Conservation (phyloP, 2,113 vertebrate species). For the Antechinus flavipes region DNA sequence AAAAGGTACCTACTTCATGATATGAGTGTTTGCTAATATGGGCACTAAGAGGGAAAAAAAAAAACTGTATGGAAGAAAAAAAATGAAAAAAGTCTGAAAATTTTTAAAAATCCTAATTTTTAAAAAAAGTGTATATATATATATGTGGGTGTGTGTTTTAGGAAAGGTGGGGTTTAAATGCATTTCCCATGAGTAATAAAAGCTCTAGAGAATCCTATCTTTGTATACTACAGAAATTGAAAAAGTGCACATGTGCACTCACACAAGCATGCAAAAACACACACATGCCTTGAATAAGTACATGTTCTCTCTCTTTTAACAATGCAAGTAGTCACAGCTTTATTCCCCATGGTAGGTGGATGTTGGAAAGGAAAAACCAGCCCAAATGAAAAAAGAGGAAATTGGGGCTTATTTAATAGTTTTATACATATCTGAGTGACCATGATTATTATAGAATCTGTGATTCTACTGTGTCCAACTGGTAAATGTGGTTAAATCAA, state of each 20-base stretch:
- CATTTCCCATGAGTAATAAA: not conserved
- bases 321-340: not conserved
- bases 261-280: too few species aligned
- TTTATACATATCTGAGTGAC: conserved; percentile 70
- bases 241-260: not conserved
- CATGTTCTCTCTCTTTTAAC: not conserved
- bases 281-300: not conserved
- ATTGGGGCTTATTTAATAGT: conserved; percentile 70
- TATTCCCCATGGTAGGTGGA: accelerated
- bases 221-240: not conserved
- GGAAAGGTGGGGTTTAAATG: not conserved
- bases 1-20: not conserved
- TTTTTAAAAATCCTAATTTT: not conserved
- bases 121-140: not conserved
- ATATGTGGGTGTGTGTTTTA: not conserved
- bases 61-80: not conserved
- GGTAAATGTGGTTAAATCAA: conserved; percentile 73
- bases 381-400: conserved; percentile 68
- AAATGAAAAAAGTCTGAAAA: not conserved
- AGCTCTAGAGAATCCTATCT: not conserved
- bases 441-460: conserved; percentile 65
- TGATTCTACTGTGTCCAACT: conserved; percentile 61
- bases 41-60: not conserved
- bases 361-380: conserved; percentile 47
- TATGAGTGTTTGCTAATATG: not conserved